phyloP scores from a whole-genome alignment of 2,113 vertebrate species.

The Ophiodon elongatus region DNA sequence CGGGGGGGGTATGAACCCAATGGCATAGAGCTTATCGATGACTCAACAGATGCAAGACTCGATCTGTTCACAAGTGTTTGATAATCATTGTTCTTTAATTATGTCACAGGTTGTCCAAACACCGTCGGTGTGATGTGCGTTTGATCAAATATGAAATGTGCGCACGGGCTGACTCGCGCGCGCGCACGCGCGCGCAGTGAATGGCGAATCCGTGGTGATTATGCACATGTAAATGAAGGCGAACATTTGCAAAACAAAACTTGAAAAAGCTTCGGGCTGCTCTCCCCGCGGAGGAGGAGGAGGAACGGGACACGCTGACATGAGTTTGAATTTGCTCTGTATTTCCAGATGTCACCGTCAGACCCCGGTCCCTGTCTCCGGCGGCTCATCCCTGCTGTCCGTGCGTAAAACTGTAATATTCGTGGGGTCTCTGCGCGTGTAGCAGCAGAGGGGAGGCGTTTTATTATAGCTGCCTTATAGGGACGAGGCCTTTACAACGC shows the following conservation, averaged over 20 bases:
- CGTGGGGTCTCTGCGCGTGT: neutral
- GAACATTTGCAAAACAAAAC: neutral
- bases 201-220: neutral
- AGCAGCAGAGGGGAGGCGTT: neutral
- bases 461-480: neutral
- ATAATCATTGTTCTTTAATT: neutral
- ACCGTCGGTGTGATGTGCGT: neutral
- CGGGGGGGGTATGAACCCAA: constrained; percentile 12
- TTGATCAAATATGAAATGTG: neutral
- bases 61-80: constrained; percentile 25
- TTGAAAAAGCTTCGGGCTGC: rapidly evolving
- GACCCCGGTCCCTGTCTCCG: no score
- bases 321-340: neutral
- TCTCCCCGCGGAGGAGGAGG: no score
- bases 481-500: neutral
- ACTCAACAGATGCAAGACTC: constrained; percentile 43
- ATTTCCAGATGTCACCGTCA: constrained; percentile 39
- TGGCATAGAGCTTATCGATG: constrained; percentile 44
- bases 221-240: neutral
- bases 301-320: neutral
- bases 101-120: neutral
- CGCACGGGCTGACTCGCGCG: neutral
- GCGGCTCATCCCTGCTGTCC: neutral
- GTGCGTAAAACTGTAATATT: constrained; percentile 7
- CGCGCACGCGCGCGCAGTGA: neutral